Evolutionary conservation across 1,140 invertebrate genomes (phyloP).

Genomic region (Periplaneta americana): DNA sequence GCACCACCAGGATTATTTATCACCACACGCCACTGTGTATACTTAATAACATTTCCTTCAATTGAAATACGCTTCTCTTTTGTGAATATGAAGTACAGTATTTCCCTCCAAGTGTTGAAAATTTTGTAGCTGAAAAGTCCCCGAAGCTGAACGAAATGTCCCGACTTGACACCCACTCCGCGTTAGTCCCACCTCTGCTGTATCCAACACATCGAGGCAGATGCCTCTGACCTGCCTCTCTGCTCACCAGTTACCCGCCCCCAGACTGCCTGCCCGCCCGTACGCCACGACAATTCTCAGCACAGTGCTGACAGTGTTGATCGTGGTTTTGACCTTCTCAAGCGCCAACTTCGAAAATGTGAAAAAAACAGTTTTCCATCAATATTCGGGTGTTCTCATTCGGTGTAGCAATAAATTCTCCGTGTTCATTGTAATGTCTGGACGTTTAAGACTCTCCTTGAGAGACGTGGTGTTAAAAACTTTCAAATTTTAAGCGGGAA

Average conservation of each 20-base stretch:
- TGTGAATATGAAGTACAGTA: too few relatives aligned
- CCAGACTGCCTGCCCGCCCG: neutral
- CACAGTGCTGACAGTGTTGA: too few relatives aligned
- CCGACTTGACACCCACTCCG: neutral
- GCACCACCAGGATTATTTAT: too few relatives aligned
- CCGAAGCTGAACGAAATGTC: neutral
- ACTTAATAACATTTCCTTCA: too few relatives aligned
- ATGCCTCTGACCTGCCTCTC: too few relatives aligned
- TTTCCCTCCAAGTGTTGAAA: neutral
- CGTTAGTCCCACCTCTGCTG: neutral
- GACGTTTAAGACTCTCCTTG: too few relatives aligned
- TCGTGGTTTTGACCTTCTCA: neutral
- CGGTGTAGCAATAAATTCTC: neutral
- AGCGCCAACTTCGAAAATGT: neutral
- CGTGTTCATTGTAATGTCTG: neutral
- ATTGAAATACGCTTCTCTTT: too few relatives aligned
- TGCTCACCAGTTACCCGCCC: neutral
- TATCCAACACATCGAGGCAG: neutral
- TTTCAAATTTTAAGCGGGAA: neutral
- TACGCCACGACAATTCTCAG: too few relatives aligned
- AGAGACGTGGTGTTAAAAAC: neutral
- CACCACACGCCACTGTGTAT: too few relatives aligned
- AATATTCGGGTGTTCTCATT: neutral
- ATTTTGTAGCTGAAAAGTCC: neutral
- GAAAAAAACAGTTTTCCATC: neutral